Conservation (phyloP, 2,888 invertebrate species). For the Eupeodes luniger region DNA sequence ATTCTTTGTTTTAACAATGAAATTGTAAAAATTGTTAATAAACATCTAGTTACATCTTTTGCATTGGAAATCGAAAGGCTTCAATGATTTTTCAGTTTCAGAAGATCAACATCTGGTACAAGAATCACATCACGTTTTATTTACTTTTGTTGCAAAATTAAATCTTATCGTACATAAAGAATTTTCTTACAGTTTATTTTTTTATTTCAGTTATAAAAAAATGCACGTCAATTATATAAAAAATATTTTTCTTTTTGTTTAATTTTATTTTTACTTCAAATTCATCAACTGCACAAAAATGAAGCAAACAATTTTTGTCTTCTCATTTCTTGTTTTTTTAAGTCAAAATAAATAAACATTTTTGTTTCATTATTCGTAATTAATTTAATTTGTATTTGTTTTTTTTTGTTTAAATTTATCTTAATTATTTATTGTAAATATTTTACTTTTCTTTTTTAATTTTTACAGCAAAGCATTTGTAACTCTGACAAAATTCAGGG, state of each 20-base stretch:
- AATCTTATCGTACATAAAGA: slow-evolving; percentile 7
- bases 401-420: slow-evolving; percentile 33
- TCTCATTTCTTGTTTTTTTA: background rate
- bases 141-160: background rate
- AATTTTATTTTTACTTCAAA: background rate
- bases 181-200: background rate
- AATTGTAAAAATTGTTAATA: background rate
- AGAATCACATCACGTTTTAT: background rate
- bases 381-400: slow-evolving; percentile 3
- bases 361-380: background rate
- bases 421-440: slow-evolving; percentile 58
- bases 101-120: background rate
- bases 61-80: background rate
- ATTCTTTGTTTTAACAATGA: background rate
- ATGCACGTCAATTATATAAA: background rate
- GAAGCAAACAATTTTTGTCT: background rate
- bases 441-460: slow-evolving; percentile 4
- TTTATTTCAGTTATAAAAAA: slow-evolving; percentile 1
- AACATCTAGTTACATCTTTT: background rate
- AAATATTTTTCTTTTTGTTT: background rate
- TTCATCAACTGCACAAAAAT: background rate
- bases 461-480: background rate
- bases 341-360: slow-evolving; percentile 14
- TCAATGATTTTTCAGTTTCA: background rate
- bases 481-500: slow-evolving; percentile 29